Evolutionary conservation across 1,140 invertebrate genomes (phyloP), one percentile per base, ranked within the genome.

Genomic region (Lordiphosa stackelbergi): DNA sequence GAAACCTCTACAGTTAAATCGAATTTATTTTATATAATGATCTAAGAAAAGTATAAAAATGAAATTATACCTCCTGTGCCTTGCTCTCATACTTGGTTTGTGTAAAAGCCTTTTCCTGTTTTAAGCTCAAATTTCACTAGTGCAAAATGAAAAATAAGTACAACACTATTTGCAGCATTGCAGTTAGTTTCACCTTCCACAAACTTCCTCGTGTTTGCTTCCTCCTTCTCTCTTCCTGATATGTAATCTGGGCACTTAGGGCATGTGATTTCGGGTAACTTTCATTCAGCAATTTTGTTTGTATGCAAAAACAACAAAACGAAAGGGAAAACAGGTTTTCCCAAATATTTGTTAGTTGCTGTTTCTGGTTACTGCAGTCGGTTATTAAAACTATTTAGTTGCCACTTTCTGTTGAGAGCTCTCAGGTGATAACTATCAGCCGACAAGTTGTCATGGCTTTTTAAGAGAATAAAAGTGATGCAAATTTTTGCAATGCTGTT

Each of bases 311-410:
- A 51, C 16, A 24, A 16, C 36, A 31, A 51, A 36, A 22, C 2
- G 6, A 5, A 10, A 8, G 43, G 19, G 9, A 11, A 37, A 12
- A 51, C 35, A 16, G 38, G 11, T 24, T 11, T 8, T 7, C 28
- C 28, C 9, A 38, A 51, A 51, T 38, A 51, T 37, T 51, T 51
- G 19, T 24, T 38, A 22, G 48, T 51, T 51, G 19, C 35, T 51
- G 34, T 37, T 38, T 38, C 36, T 10, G 19, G 19, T 19, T 51
- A 31, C 11, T 22, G 36, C 36, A 22, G 11, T 24, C 28, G 48
- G 6, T 24, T 38, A 24, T 37, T 46, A 11, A 46, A 38, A 38
- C 12, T 31, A 31, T 31, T 22, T 51, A 5, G 48, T 24, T 22
- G 35, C 38, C 48, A 51, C 35, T 22, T 4, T 5, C 6, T 10